Evolutionary conservation across 2,797 vertebrate species (phyloP), one percentile per base, ranked within the genome.

Genomic region (Borostomias antarcticus): DNA sequence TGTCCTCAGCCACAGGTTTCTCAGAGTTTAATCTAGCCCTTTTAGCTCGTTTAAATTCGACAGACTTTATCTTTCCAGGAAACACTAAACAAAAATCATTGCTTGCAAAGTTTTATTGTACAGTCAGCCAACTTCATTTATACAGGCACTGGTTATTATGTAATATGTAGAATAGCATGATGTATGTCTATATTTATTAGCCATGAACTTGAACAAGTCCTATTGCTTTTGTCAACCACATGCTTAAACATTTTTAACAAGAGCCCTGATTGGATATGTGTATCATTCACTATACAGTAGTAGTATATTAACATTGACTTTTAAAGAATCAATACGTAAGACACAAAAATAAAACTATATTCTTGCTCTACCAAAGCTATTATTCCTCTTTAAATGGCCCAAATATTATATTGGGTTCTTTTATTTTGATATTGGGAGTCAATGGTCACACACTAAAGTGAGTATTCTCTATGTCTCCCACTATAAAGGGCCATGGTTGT

Each of bases 161-260:
- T 51, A 45, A 50, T 19, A n/a, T 21, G 47, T 23, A 50, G 47
- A 50, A 50, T 50, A 8, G 19, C 19, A 4, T 2, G 8, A 45
- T 45, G 15, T 45, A 15, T 45, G 5, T 19, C 7, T 50, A 50
- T 25, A 23, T 51, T 51, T 4, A 23, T 51, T 23, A 51, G 25
- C 21, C 5, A 51, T 51, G 48, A 51, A 51, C 48, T 51, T 51
- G 48, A 51, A 9, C 19, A 51, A 23, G 19, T 11, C 7, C 13
- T 6, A 10, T 23, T 1, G 21, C 5, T 23, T 2, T 51, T 4
- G n/a, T 64, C 64, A 86, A 84, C 85, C 89, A 81, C 13, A n/a
- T n/a, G n/a, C n/a, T n/a, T n/a, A n/a, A n/a, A n/a, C n/a, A n/a
- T n/a, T 53, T 66, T 51, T 21, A 57, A 19, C 53, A 26, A 57